Base-by-base conservation (phyloP, 2,888 invertebrate genomes). In the Epiblema foenella region DNA sequence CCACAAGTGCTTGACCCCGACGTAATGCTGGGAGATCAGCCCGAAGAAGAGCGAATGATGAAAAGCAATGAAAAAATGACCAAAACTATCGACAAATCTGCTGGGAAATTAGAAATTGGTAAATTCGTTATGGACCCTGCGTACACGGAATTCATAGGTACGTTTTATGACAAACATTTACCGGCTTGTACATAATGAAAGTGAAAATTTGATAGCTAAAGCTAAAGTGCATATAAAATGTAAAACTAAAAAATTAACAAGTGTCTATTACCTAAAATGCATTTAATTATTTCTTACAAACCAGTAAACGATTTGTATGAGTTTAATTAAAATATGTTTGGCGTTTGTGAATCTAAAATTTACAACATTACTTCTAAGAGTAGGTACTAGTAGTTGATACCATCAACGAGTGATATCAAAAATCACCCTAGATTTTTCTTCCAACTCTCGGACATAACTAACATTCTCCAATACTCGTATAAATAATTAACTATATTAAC, bases 111-210 rank as follows among this genome's bases (percentile, higher is more conserved):
- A 77, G 95, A 95, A 87, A 95, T 98, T 76, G 98, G 98, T 74
- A 95, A 95, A 80, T 98, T 97, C 84, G 94, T 95, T 8, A 96
- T 98, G 80, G 98, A 98, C 92, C 97, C 98, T 0, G 95, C 95
- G 76, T 97, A 96, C 85, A 98, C 98, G 15, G 98, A 98, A 88
- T 98, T 98, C 83, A 96, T 97, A 86, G 97, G 98, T 98, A 92
- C 33, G 52, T 17, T 29, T 10, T 37, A 11, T 5, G 33, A 2
- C 17, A n/a, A 8, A 46, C 46, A 46, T n/a, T n/a, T 46, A 46
- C 15, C 11, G 5, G 15, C 15, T 42, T 11, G 15, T 15, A 0
- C 42, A 42, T 42, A 12, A 24, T 24, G 24, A 24, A 24, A 24
- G 24, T 24, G 24, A 24, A 24, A 24, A n/a, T n/a, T n/a, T n/a